phyloP scores from a whole-genome alignment of 2,797 vertebrate species.

The Podargus strigoides region DNA sequence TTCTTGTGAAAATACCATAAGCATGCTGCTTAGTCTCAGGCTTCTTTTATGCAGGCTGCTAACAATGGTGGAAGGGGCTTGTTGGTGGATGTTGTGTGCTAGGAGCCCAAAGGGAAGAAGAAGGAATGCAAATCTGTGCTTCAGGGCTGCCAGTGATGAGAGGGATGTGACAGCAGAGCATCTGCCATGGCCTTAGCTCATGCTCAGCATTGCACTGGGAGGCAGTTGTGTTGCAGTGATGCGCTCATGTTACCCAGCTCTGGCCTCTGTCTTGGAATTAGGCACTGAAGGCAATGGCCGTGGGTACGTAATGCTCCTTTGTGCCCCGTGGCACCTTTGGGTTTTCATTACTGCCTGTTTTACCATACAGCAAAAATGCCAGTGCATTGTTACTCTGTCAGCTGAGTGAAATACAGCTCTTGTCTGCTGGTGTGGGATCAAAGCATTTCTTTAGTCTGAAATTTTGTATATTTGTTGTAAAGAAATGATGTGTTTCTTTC shows the following conservation, averaged over 20 bases:
- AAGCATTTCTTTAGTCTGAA: neutral
- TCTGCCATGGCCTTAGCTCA: neutral
- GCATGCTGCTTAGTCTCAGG: neutral
- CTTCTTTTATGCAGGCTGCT: neutral
- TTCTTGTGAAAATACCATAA: neutral
- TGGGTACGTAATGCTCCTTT: neutral
- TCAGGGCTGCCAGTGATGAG: neutral
- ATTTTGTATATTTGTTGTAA: neutral
- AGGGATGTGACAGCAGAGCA: neutral
- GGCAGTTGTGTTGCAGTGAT: neutral
- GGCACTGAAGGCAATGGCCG: accelerated
- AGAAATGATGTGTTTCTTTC: neutral
- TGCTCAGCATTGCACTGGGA: neutral
- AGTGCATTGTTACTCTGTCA: neutral
- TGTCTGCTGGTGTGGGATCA: neutral
- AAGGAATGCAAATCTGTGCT: neutral
- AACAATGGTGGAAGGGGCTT: neutral
- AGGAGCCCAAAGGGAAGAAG: neutral
- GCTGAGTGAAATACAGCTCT: neutral
- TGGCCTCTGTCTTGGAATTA: neutral
- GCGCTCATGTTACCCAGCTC: neutral
- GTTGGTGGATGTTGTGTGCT: neutral
- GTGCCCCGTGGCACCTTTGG: neutral
- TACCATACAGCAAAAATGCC: neutral
- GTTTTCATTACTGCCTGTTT: neutral